Percentiles rank a stretch among this genome's conserved stretches.
phyloP scores from a whole-genome alignment of 2,888 invertebrate species.

The Thyatira batis region DNA sequence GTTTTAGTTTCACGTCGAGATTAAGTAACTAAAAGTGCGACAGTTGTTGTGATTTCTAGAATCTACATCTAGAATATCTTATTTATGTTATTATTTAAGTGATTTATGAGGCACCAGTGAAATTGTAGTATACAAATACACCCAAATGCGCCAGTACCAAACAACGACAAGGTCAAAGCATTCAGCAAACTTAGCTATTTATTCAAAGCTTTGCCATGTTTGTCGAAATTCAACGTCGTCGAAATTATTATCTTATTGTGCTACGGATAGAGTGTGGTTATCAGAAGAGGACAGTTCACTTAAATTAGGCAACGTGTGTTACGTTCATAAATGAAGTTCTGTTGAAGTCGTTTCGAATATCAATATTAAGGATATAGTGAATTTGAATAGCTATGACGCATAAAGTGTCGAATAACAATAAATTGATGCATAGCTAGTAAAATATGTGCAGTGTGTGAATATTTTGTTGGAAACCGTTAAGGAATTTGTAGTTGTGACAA shows the following conservation, averaged over 20 bases:
- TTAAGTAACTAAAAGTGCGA: conserved; percentile 12
- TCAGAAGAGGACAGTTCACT: conserved; percentile 62
- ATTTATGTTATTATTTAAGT: conserved; percentile 26
- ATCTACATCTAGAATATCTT: background rate
- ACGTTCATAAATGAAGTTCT: conserved; percentile 52
- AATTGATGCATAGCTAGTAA: conserved; percentile 22
- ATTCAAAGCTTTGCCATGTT: conserved; percentile 71
- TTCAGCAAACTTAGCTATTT: conserved; percentile 68
- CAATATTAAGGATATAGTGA: conserved; percentile 31
- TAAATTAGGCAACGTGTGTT: conserved; percentile 54
- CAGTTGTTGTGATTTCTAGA: conserved; percentile 4
- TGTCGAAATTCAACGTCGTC: conserved; percentile 68
- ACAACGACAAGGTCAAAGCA: conserved; percentile 65
- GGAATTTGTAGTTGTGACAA: conserved; percentile 53
- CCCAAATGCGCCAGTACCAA: conserved; percentile 33
- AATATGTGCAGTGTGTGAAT: conserved; percentile 43
- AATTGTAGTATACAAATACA: conserved; percentile 31
- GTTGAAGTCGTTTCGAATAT: conserved; percentile 43
- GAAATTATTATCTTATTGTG: conserved; percentile 73
- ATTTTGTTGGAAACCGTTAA: conserved; percentile 32
- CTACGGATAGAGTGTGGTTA: conserved; percentile 60
- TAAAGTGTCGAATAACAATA: conserved; percentile 11
- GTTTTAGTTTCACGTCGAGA: conserved; percentile 10
- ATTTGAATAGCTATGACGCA: conserved; percentile 33
- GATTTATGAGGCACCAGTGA: conserved; percentile 43